phyloP scores from a whole-genome alignment of 2,113 vertebrate species.

The Mixornis gularis region DNA sequence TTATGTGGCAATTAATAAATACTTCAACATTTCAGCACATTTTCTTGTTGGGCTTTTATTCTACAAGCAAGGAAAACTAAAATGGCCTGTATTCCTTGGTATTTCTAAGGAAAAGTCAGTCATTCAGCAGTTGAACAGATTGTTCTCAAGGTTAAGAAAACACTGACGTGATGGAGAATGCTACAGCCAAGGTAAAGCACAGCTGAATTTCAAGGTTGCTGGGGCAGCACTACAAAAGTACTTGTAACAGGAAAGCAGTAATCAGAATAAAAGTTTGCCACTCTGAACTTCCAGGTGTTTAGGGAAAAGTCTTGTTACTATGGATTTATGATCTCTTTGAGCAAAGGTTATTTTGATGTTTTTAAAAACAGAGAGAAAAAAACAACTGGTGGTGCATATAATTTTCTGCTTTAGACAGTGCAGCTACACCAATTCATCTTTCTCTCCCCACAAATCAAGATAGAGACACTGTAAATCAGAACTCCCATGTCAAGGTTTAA shows the following conservation, averaged over 20 bases:
- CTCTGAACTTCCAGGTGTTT: conserved; percentile 52
- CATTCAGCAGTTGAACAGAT: not conserved
- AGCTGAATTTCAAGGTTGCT: conserved; percentile 12
- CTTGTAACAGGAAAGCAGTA: not conserved
- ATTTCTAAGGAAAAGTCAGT: not conserved
- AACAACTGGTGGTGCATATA: conserved; percentile 13
- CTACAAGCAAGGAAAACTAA: not conserved
- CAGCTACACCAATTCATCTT: not conserved
- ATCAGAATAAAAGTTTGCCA: conserved; percentile 8
- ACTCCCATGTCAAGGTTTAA: not conserved
- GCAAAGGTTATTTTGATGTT: conserved; percentile 6
- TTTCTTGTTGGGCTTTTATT: not conserved
- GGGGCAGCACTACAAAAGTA: not conserved
- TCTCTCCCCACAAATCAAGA: not conserved
- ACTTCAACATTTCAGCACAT: not conserved
- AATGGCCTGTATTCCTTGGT: not conserved
- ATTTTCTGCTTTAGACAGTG: conserved; percentile 33
- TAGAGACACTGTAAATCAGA: conserved; percentile 60
- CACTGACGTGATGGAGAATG: not conserved
- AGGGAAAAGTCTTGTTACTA: conserved; percentile 43
- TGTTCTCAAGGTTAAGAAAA: conserved; percentile 34
- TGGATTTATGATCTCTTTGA: conserved; percentile 52
- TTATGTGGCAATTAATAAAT: not conserved
- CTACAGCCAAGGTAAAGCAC: conserved; percentile 9
- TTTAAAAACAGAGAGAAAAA: conserved; percentile 1